A percentile compares a stretch with the other conserved stretches of the same genome.
phyloP scores from a whole-genome alignment of 2,113 vertebrate species.

The Microcebus jonahi region DNA sequence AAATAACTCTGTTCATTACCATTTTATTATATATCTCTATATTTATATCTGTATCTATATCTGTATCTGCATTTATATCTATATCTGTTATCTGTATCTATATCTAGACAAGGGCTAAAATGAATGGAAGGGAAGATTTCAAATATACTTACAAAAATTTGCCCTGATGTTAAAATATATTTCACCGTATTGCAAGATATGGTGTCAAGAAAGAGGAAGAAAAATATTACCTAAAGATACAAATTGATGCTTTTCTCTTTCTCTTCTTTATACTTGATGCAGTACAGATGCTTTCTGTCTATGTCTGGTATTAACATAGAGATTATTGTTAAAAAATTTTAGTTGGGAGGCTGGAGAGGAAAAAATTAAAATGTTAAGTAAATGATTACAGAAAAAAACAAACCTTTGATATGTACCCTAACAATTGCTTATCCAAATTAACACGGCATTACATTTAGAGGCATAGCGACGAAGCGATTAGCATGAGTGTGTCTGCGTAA shows the following conservation, averaged over 20 bases:
- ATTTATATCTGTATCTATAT: not conserved
- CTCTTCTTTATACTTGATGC: not conserved
- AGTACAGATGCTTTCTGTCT: slow-evolving; percentile 27
- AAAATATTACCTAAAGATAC: not conserved
- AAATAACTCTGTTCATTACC: not conserved
- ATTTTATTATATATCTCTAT: not conserved
- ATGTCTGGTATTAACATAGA: not conserved
- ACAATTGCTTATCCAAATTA: slow-evolving; percentile 49
- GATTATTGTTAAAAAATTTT: slow-evolving; percentile 32
- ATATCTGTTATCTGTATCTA: not conserved
- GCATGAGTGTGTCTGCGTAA: not conserved
- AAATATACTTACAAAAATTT: not conserved
- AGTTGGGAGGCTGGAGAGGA: not conserved
- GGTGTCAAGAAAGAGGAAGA: not conserved
- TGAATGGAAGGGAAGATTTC: not conserved
- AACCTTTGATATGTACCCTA: slow-evolving; percentile 44
- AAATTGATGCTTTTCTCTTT: not conserved
- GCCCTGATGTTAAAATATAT: slow-evolving; percentile 5
- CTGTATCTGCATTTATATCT: not conserved
- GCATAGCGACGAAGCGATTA: not conserved
- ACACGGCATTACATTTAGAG: not conserved
- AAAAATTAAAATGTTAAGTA: slow-evolving; percentile 60
- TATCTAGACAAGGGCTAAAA: slow-evolving; percentile 5
- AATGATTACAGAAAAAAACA: slow-evolving; percentile 51
- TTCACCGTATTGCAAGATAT: not conserved